Evolutionary conservation across 2,888 invertebrate genomes (phyloP).

Genomic region (Cephus pygmeus): DNA sequence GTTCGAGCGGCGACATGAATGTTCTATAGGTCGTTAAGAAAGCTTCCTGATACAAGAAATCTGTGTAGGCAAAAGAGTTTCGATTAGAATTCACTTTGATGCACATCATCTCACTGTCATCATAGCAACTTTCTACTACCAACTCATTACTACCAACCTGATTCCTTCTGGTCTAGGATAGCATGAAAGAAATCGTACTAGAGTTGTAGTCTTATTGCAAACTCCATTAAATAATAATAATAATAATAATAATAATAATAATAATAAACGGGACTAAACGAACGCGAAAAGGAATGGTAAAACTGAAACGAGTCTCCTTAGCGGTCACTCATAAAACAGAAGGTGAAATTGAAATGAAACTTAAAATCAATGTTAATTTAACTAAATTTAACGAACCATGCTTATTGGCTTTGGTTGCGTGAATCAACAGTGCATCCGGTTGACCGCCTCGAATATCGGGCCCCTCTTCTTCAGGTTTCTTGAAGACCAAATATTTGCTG

Average conservation of each 20-base stretch:
- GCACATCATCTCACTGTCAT: too few relatives aligned
- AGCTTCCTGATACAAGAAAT: slow-evolving; percentile 96
- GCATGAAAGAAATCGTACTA: slow-evolving; percentile 36
- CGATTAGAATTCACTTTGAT: slow-evolving; percentile 8
- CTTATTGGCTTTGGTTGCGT: slow-evolving; percentile 95
- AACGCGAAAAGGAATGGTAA: too few relatives aligned
- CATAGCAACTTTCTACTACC: slow-evolving; percentile 39
- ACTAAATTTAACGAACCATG: slow-evolving; percentile 67
- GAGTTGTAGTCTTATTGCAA: too few relatives aligned
- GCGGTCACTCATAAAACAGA: slow-evolving; percentile 7
- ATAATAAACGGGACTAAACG: neutral
- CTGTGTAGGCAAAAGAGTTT: slow-evolving; percentile 66
- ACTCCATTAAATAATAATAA: neutral
- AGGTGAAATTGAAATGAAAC: slow-evolving; percentile 28
- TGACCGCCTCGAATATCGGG: slow-evolving; percentile 94
- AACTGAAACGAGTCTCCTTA: too few relatives aligned
- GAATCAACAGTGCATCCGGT: slow-evolving; percentile 93
- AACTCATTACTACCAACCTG: slow-evolving; percentile 59
- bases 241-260: neutral
- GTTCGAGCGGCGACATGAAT: slow-evolving; percentile 87
- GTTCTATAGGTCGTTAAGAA: slow-evolving; percentile 98
- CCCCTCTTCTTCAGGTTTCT: slow-evolving; percentile 85
- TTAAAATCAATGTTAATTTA: slow-evolving; percentile 33
- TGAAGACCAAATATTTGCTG: slow-evolving; percentile 80
- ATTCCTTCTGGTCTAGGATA: slow-evolving; percentile 66